Conservation (phyloP, 2,888 invertebrate species). For the Athalia cordata region DNA sequence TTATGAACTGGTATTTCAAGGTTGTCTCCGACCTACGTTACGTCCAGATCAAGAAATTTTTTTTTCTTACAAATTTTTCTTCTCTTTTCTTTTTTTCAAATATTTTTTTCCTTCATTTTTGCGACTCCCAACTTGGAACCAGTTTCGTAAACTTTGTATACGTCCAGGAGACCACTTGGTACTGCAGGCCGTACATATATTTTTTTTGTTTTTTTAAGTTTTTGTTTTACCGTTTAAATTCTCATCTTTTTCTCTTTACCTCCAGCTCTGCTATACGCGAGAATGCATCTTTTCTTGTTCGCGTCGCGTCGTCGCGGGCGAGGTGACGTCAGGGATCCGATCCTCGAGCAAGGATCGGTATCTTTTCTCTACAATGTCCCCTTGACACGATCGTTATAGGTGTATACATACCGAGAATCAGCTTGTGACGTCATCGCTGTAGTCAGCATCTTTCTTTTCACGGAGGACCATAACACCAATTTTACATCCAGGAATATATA, state of each 20-base stretch:
- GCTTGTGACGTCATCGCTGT: constrained; percentile 8
- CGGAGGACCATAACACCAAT: neutral
- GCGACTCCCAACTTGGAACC: neutral
- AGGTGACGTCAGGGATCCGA: constrained; percentile 18
- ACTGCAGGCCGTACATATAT: neutral
- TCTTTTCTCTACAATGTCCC: neutral
- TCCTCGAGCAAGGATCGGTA: neutral
- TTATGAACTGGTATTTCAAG: constrained; percentile 43
- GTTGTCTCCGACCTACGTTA: constrained; percentile 37
- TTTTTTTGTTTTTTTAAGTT: constrained; percentile 10
- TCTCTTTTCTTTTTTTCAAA: neutral
- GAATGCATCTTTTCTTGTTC: constrained; percentile 26
- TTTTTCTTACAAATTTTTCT: constrained; percentile 4
- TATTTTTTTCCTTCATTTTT: neutral
- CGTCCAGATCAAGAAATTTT: constrained; percentile 11
- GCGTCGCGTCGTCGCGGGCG: constrained; percentile 17
- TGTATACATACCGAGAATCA: neutral
- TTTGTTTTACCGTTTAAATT: neutral
- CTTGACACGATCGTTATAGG: neutral
- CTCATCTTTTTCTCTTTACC: neutral
- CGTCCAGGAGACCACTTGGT: neutral
- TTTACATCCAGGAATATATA: neutral
- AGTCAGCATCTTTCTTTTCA: neutral
- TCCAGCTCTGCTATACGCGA: neutral
- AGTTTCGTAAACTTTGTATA: constrained; percentile 19